These are phyloP conservation scores for Erethizon dorsatum DNA, from an alignment of 2,797 vertebrate species.

Conservation along the genomic window DNA sequence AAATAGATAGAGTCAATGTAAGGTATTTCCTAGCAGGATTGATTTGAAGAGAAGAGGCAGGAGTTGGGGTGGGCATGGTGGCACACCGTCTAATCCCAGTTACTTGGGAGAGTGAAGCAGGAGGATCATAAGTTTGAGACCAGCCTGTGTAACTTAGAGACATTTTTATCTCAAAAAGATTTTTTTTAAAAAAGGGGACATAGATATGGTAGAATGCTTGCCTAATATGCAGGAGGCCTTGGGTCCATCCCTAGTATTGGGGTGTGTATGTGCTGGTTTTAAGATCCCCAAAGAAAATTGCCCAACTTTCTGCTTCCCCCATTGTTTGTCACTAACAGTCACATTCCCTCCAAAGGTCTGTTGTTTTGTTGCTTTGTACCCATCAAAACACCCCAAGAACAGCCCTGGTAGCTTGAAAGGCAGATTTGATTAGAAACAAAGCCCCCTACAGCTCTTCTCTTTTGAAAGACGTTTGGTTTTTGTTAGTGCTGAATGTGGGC, in stretches of 20 bases:
- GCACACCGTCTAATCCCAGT: background rate
- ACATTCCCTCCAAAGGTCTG: fast-evolving
- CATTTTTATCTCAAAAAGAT: background rate
- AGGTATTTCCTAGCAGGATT: background rate
- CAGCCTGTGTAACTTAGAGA: background rate
- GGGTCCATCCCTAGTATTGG: background rate
- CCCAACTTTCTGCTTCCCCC: fast-evolving
- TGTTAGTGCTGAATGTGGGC: background rate
- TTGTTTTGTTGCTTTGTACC: background rate
- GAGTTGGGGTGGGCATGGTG: background rate
- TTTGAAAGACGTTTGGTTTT: background rate
- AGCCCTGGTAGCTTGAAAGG: background rate
- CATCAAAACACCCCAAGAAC: background rate
- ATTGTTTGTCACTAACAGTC: background rate
- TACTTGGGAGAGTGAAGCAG: background rate
- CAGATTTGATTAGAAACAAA: background rate
- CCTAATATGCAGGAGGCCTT: background rate
- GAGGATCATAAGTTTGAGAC: background rate
- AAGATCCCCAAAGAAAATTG: background rate
- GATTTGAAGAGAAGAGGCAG: background rate
- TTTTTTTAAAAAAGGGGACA: background rate
- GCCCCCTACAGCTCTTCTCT: background rate
- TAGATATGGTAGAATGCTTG: background rate
- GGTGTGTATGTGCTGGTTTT: background rate
- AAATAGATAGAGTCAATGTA: background rate